Evolutionary conservation across 2,888 invertebrate genomes (phyloP).

Genomic region (Nemapogon koenigi): DNA sequence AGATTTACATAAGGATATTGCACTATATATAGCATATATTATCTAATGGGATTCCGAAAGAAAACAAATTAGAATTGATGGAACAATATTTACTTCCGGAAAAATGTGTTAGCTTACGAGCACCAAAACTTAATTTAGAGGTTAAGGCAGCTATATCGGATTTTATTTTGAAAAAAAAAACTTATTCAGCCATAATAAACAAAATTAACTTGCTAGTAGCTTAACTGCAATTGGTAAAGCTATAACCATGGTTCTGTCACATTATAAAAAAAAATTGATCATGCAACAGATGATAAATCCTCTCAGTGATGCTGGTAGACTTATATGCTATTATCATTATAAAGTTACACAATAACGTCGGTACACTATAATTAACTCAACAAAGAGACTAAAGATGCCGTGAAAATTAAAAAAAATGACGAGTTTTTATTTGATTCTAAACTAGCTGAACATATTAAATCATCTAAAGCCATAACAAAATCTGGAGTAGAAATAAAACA

Average conservation of each 20-base stretch:
- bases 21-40: background rate
- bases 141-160: background rate
- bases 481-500: background rate
- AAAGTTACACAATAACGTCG: background rate
- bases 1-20: no score
- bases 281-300: background rate
- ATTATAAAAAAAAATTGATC: no score
- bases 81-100: background rate
- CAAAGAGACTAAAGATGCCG: background rate
- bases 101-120: background rate
- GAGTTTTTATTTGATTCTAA: background rate
- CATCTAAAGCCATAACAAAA: background rate
- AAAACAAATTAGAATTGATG: background rate
- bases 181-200: background rate
- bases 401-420: background rate
- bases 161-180: background rate
- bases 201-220: background rate
- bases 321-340: background rate
- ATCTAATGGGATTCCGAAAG: background rate
- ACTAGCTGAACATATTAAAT: background rate
- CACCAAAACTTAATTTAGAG: background rate
- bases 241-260: background rate
- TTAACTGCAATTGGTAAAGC: background rate
- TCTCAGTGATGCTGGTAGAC: background rate
- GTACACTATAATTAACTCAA: background rate